Evolutionary conservation across 2,113 vertebrate species (phyloP).

Genomic region (Vidua chalybeata): DNA sequence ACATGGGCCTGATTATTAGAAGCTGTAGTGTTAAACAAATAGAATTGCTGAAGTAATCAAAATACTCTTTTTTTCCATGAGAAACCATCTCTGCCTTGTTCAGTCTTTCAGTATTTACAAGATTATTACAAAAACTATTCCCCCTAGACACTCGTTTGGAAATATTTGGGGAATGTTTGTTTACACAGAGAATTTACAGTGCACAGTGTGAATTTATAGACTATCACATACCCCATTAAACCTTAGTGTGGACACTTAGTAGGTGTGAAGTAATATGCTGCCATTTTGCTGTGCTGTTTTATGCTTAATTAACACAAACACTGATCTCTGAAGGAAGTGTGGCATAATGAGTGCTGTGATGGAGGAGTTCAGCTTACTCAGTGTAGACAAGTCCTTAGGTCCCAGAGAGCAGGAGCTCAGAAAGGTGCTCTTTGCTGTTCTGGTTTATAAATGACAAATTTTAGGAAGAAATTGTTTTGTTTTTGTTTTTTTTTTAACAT

Average conservation of each 20-base stretch:
- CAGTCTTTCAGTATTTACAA: neutral
- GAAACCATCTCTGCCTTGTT: neutral
- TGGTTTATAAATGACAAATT: neutral
- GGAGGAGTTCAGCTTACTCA: neutral
- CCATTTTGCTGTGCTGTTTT: neutral
- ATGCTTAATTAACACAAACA: slow-evolving; percentile 37
- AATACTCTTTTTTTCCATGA: neutral
- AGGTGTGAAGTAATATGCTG: neutral
- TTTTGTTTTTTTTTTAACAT: neutral
- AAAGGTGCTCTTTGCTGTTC: neutral
- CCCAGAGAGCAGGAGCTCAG: neutral
- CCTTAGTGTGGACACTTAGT: slow-evolving; percentile 4
- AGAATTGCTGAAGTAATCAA: neutral
- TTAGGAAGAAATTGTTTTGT: neutral
- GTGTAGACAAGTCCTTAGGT: neutral
- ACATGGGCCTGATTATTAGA: neutral
- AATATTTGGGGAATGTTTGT: neutral
- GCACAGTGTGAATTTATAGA: neutral
- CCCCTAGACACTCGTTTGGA: accelerated
- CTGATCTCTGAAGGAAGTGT: neutral
- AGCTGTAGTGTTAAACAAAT: neutral
- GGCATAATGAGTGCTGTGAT: neutral
- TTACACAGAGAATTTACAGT: neutral
- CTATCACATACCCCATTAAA: slow-evolving; percentile 19
- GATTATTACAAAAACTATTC: neutral